Evolutionary conservation across 2,113 vertebrate genomes (phyloP), one percentile per base, ranked within the genome.

Genomic region (Pelusios castaneus): DNA sequence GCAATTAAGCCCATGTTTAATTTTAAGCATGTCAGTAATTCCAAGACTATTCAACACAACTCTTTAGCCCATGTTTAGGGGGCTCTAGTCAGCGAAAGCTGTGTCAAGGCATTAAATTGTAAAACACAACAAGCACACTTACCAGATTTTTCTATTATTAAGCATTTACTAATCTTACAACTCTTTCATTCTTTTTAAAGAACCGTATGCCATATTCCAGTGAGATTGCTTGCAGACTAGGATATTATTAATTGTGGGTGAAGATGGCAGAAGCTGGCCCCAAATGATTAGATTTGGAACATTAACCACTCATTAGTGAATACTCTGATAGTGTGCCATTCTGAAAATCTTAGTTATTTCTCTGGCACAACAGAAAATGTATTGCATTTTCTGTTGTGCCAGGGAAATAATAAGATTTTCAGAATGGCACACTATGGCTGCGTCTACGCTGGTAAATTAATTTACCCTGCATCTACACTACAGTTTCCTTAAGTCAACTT

Each of bases 171-270:
- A 92, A 77, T 92, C 80, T 85, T 85, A 94, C 73, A 43, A 22
- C 49, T 89, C 91, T 87, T 85, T 78, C 96, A 84, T 77, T 58
- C 84, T 90, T 88, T 92, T 92, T 84, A 90, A 87, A 91, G 89
- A 47, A 85, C 92, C 90, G n/a, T 47, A 34, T 76, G 31, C 45
- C 41, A 58, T 86, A 47, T 13, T 38, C 34, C 19, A 73, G 38
- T 73, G 70, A 22, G 11, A 73, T 38, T 73, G 19, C 8, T 73
- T 73, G 19, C 38, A 73, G 70, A 73, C 12, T 22, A 73, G 38
- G 34, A 5, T 41, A 10, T 17, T 43, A 41, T 73, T 73, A 38
- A 73, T 41, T 22, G 10, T 73, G 70, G 38, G 38, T 43, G 70
- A 73, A 73, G 70, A 24, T 73, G 22, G 38, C 67, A 41, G 67